Base-by-base conservation (phyloP, 2,113 vertebrate genomes). In the Ophthalmolycus amberensis region DNA sequence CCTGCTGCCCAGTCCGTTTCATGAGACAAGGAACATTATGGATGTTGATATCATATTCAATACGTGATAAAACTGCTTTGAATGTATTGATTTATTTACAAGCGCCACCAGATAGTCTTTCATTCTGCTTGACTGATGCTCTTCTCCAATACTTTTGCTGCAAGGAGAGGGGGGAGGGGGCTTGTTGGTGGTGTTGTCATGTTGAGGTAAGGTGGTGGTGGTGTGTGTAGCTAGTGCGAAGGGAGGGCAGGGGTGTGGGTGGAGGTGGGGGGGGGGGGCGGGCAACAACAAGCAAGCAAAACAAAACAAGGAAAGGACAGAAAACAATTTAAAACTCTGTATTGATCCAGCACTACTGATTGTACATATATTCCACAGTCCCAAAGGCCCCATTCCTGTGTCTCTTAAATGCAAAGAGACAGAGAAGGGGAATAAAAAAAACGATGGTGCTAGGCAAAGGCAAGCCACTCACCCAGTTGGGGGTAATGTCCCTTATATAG, bases 401-500 rank as follows among this genome's bases (percentile, higher is more conserved):
- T 94, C 95, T 96, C 95, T 95, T 95, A 93, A 95, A 95, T 96
- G 96, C 96, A 96, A 96, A 96, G 93, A 94, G 93, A 93, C 93
- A 96, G 84, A 95, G 96, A 86, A 88, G 76, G 86, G 77, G 96
- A 96, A 96, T 95, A 96, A 96, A 96, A 94, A 94, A 94, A 96
- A 94, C 95, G 93, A 90, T 94, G 91, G 95, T 93, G 91, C 94
- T 89, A 93, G 92, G 95, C 94, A 94, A 95, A 95, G 94, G 94
- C 93, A 94, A 96, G 95, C 93, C 96, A 94, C 95, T 97, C 96
- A 96, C 95, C 95, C 95, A 96, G 96, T 96, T 96, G 88, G 92
- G 94, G 96, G 95, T 96, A 96, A 96, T 96, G 97, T 97, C 96
- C 96, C 96, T 96, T 96, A 95, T 97, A 97, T 96, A 97, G 96